Base-by-base conservation (phyloP, 2,797 vertebrate genomes). In the Cossypha polioptera region DNA sequence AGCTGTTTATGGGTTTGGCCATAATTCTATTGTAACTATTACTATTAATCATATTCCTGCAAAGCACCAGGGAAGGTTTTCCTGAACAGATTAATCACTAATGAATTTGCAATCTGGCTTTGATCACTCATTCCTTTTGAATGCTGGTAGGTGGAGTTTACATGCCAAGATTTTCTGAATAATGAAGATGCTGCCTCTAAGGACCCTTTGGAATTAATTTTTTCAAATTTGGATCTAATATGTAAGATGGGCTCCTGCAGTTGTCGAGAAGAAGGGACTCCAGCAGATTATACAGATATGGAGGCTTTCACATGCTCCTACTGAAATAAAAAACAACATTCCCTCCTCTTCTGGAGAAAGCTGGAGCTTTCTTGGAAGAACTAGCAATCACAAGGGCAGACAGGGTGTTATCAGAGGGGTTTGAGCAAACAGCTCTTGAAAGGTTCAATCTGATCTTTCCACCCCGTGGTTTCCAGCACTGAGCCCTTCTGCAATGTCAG, bases 71-170 rank as follows among this genome's bases (percentile, higher is more conserved):
- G 95, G 91, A 96, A 78, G 35, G 51, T 84, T 96, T 95, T 95
- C 55, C 89, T 94, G 88, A 90, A 90, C 94, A 94, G 91, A 96
- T 94, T 94, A 92, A 84, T 96, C 66, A 55, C 81, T 96, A 94
- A 97, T 92, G 92, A 96, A 95, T 96, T 88, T 94, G 72, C 87
- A 83, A 94, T 96, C 87, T 88, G 73, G 58, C 94, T 97, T 97
- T 97, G 95, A 96, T 97, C 95, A 96, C 66, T 66, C 94, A 95
- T 96, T 97, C 94, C 92, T 94, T 97, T 92, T 95, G 94, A 96
- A 86, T 96, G 87, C 72, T 91, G 58, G 82, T 94, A 86, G 95
- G 96, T 88, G 95, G 96, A 96, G 94, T 97, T 95, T 96, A 95
- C 95, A 96, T 48, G 92, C 72, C 86, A 73, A 57, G 94, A 80